Evolutionary conservation across 1,140 invertebrate species (phyloP).

Genomic region (Nasonia vitripennis): DNA sequence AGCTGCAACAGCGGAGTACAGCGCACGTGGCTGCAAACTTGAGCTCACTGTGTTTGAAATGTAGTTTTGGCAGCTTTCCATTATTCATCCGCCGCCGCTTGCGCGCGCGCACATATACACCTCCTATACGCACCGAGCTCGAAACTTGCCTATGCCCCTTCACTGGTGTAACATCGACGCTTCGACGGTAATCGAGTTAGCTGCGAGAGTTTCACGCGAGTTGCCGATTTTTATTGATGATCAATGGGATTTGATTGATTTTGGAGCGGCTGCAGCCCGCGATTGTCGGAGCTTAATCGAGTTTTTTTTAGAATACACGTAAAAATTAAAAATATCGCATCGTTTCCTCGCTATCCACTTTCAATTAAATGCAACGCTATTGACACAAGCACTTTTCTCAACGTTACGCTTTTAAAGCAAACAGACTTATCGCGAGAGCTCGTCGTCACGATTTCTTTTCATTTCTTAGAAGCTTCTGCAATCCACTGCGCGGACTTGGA

Average conservation of each 20-base stretch:
- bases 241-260: not conserved
- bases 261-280: not conserved
- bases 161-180: not conserved
- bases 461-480: no score
- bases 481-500: no score
- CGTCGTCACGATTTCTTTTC: no score
- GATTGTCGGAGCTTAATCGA: not conserved
- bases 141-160: not conserved
- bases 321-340: no score
- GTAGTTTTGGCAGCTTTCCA: slow-evolving; percentile 30
- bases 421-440: no score
- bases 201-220: not conserved
- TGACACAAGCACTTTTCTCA: no score
- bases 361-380: no score
- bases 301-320: no score
- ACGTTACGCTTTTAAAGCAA: no score
- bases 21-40: not conserved
- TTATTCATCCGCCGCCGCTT: slow-evolving; percentile 7
- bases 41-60: slow-evolving; percentile 7
- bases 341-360: no score
- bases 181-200: not conserved
- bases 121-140: not conserved
- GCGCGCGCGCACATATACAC: not conserved
- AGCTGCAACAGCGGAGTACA: not conserved
- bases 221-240: not conserved